Evolutionary conservation across 2,113 vertebrate genomes (phyloP), one percentile per base, ranked within the genome.

Genomic region (Telmatochromis brachygnathus): DNA sequence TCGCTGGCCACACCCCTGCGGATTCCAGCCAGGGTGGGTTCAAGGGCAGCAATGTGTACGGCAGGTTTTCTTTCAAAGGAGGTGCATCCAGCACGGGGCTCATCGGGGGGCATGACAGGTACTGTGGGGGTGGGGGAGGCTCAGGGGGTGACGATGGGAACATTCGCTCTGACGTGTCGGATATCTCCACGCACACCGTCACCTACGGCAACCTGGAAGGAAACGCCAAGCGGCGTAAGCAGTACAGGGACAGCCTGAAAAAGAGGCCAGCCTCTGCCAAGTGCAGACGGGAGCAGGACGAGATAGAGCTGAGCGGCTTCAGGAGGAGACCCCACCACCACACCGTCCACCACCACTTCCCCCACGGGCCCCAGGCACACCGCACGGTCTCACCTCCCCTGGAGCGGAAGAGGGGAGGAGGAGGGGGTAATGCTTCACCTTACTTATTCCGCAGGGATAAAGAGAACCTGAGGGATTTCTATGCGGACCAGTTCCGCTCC

Each of bases 151-250:
- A 98, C 0, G 99, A 99, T 0, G 98, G 98, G 91, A 94, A 99
- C 95, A 98, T 99, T 91, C 97, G 98, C 84, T 99, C 98, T 0
- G 98, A 99, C 1, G 98, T 98, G 55, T 99, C 99, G 1, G 99
- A 99, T 95, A 99, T 99, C 95, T 99, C 99, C 85, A 99, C 99
- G 12, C 98, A 99, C 95, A 99, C 99, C 0, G 98, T 99, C 92
- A 99, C 99, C 93, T 99, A 99, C 0, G 99, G 99, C 65, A 99
- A 99, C 96, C 97, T 99, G 1, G 98, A 99, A 91, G 99, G 99
- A 94, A 99, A 99, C 0, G 97, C 97, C 1, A 98, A 98, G 92
- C 93, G 98, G 60, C 96, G 98, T 70, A 98, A 99, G 94, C 99
- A 99, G 94, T 99, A 99, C 94, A 98, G 98, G 94, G 98, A 99